A percentile compares a stretch with the other conserved stretches of the same genome.
phyloP scores from a whole-genome alignment of 2,113 vertebrate genomes.

The Pterocles orientalis region DNA sequence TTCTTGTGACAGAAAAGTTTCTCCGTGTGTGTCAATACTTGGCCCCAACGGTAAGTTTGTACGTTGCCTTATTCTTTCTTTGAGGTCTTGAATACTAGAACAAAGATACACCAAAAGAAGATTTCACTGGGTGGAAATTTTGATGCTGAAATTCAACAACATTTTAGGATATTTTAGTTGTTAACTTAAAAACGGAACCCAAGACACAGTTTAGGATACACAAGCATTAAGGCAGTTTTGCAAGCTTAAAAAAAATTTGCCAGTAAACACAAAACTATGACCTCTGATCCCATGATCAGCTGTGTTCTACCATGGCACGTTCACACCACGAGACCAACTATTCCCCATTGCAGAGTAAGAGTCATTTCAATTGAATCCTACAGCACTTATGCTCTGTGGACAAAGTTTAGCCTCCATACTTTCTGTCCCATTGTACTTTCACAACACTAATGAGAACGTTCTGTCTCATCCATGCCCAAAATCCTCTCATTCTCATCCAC shows the following conservation, averaged over 20 bases:
- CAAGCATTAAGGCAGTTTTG: constrained; percentile 44
- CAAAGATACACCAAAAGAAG: neutral
- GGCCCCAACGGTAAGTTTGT: constrained; percentile 93
- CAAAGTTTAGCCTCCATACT: neutral
- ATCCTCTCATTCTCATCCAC: constrained; percentile 36
- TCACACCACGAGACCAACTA: neutral
- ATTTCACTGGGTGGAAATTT: constrained; percentile 2
- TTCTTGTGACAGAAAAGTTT: constrained; percentile 96
- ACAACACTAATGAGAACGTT: neutral
- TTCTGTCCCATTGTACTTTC: neutral
- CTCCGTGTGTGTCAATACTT: constrained; percentile 96
- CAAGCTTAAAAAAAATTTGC: constrained; percentile 27
- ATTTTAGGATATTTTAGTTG: neutral
- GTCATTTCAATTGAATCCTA: neutral
- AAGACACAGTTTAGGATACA: constrained; percentile 13
- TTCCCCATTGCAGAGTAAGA: neutral
- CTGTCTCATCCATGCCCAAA: neutral
- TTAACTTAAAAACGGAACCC: constrained; percentile 35
- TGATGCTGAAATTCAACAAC: neutral
- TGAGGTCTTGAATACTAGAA: constrained; percentile 94
- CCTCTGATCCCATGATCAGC: neutral
- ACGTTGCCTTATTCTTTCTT: constrained; percentile 93
- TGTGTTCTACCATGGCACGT: neutral
- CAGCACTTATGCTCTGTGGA: neutral
- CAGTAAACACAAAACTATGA: constrained; percentile 4